These are phyloP conservation scores for Bimastos eiseni DNA, from an alignment of 2,888 invertebrate genomes.

Conservation along the genomic window DNA sequence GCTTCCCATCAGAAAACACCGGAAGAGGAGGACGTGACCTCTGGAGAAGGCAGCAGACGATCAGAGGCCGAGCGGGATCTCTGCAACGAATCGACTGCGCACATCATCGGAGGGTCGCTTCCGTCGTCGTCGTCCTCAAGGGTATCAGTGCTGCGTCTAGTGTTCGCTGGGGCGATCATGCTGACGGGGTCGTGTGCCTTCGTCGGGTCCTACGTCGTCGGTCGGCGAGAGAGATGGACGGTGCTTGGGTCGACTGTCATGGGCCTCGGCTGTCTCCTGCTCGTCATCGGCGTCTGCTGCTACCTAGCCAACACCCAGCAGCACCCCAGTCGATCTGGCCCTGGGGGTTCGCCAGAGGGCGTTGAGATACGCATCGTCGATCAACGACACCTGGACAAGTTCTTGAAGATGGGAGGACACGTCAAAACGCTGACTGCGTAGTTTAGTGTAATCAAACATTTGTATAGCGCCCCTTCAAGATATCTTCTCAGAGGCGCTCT, in stretches of 20 bases:
- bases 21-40: neutral
- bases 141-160: neutral
- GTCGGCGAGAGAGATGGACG: conserved; percentile 31
- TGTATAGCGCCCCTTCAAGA: too few relatives aligned
- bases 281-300: conserved; percentile 35
- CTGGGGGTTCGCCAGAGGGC: neutral
- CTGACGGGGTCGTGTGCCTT: conserved; percentile 36
- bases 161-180: conserved; percentile 33
- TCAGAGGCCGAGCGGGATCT: neutral
- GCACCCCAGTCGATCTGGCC: neutral
- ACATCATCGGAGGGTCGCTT: neutral
- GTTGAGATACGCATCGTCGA: conserved; percentile 37
- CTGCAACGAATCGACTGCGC: neutral
- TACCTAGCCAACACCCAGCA: conserved; percentile 32
- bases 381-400: conserved; percentile 31
- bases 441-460: too few relatives aligned
- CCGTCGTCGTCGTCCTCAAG: neutral
- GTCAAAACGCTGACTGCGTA: conserved; percentile 31
- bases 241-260: conserved; percentile 32
- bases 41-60: neutral
- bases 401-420: conserved; percentile 34
- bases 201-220: conserved; percentile 32
- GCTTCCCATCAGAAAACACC: neutral
- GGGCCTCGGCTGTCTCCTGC: conserved; percentile 32
- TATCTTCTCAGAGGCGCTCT: too few relatives aligned